These are phyloP conservation scores for Kryphioiulus occultus DNA, from an alignment of 2,888 invertebrate genomes.

Conservation along the genomic window DNA sequence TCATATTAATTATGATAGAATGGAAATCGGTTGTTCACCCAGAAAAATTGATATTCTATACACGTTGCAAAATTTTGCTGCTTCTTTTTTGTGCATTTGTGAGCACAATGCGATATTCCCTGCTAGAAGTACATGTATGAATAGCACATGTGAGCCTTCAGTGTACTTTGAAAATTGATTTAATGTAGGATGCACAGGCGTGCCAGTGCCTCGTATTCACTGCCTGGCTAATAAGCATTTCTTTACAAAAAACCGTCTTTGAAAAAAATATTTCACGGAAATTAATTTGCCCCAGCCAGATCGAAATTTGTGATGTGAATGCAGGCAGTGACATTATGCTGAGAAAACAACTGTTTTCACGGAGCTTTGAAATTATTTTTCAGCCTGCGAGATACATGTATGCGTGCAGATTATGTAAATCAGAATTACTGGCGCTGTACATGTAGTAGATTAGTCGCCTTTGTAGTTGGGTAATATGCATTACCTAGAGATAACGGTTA, in stretches of 20 bases:
- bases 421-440: conserved; percentile 3
- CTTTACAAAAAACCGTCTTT: conserved; percentile 14
- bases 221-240: not conserved
- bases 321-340: not conserved
- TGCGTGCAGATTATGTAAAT: conserved; percentile 28
- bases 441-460: not conserved
- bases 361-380: not conserved
- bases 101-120: no score
- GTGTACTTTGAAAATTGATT: not conserved
- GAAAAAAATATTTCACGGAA: not conserved
- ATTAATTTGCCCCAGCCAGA: not conserved
- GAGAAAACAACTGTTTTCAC: not conserved
- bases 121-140: no score
- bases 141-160: not conserved
- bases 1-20: no score
- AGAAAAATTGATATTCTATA: no score
- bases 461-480: not conserved
- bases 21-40: no score
- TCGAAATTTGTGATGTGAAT: not conserved
- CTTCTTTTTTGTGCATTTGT: no score
- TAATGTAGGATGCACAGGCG: not conserved
- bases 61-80: no score
- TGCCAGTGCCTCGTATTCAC: not conserved
- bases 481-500: conserved; percentile 2
- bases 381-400: not conserved